Evolutionary conservation across 2,888 invertebrate genomes (phyloP).

Genomic region (Microctonus brassicae): DNA sequence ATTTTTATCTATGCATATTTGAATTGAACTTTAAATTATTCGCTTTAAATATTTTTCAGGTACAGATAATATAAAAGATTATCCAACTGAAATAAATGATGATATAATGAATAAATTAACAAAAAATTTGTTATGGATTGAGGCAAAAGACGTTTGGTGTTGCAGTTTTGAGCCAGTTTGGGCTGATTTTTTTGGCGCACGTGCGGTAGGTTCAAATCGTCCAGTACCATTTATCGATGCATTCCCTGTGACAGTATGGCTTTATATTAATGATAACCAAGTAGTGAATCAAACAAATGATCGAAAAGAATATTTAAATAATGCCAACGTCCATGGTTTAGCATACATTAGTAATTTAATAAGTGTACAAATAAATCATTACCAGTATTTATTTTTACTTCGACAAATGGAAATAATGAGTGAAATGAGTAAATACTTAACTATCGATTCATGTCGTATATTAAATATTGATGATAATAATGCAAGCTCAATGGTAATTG

Average conservation of each 20-base stretch:
- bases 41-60: slow-evolving; percentile 62
- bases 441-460: slow-evolving; percentile 83
- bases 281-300: slow-evolving; percentile 29
- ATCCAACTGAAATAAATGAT: slow-evolving; percentile 62
- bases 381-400: slow-evolving; percentile 90
- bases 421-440: slow-evolving; percentile 84
- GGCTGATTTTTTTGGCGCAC: slow-evolving; percentile 91
- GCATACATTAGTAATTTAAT: slow-evolving; percentile 87
- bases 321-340: slow-evolving; percentile 83
- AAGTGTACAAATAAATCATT: slow-evolving; percentile 92
- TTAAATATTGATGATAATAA: slow-evolving; percentile 71
- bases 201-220: slow-evolving; percentile 80
- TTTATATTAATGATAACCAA: slow-evolving; percentile 72
- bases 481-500: slow-evolving; percentile 76
- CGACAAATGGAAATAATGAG: slow-evolving; percentile 85
- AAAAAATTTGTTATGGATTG: slow-evolving; percentile 80
- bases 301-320: slow-evolving; percentile 52
- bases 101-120: slow-evolving; percentile 72
- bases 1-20: background rate
- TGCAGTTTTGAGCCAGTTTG: slow-evolving; percentile 90
- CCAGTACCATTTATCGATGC: slow-evolving; percentile 87
- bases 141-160: slow-evolving; percentile 91
- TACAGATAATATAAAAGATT: slow-evolving; percentile 56
- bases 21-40: no score
- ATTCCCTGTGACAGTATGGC: slow-evolving; percentile 89